phyloP scores from a whole-genome alignment of 2,797 vertebrate species.

The Hyperoplus immaculatus region DNA sequence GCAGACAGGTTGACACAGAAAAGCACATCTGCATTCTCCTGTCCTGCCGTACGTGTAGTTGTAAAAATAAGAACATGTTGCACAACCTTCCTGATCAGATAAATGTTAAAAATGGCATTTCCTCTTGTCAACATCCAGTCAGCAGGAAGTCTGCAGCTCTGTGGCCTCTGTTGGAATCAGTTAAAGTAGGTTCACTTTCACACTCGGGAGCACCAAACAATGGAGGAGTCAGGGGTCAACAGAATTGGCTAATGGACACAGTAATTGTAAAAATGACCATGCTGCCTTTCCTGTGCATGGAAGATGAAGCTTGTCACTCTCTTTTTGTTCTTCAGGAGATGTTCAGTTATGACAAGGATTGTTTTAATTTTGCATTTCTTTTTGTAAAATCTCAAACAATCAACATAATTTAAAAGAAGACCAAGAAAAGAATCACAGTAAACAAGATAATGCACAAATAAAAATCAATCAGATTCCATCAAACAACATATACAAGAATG shows the following conservation, averaged over 20 bases:
- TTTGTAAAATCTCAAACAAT: too few relatives aligned
- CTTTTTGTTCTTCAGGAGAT: background rate
- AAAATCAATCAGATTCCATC: too few relatives aligned
- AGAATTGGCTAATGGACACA: conserved; percentile 41
- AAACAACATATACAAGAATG: too few relatives aligned
- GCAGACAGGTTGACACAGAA: background rate
- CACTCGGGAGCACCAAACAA: conserved; percentile 68
- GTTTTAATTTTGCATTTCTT: background rate
- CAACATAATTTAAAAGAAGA: too few relatives aligned
- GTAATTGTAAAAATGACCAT: conserved; percentile 53
- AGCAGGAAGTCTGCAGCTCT: conserved; percentile 70
- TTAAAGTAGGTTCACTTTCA: conserved; percentile 69
- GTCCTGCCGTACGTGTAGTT: conserved; percentile 12
- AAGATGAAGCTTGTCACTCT: conserved; percentile 10
- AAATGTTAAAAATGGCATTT: conserved; percentile 67
- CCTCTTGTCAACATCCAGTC: conserved; percentile 61
- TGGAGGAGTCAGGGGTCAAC: conserved; percentile 66
- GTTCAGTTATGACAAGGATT: background rate
- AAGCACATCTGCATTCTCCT: conserved; percentile 34
- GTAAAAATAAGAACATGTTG: conserved; percentile 48
- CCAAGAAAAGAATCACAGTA: too few relatives aligned
- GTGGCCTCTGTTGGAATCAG: conserved; percentile 52
- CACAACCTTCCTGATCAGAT: conserved; percentile 69
- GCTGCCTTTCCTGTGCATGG: conserved; percentile 28
- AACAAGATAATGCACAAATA: too few relatives aligned